These are phyloP conservation scores for Rhingia campestris DNA, from an alignment of 2,888 invertebrate genomes.

Conservation along the genomic window DNA sequence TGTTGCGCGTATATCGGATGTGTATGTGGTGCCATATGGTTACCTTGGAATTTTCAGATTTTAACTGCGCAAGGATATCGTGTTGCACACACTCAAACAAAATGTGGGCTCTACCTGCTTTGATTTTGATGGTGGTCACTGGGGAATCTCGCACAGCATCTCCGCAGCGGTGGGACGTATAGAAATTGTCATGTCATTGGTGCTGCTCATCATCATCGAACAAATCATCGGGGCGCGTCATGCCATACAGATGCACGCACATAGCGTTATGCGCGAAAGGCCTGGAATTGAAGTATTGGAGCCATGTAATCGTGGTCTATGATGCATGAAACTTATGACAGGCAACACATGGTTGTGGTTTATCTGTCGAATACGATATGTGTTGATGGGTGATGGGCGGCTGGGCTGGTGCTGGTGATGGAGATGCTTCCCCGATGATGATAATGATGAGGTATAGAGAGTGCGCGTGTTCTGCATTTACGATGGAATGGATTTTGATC, in stretches of 20 bases:
- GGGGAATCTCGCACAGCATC: conserved; percentile 24
- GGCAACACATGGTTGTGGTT: conserved; percentile 69
- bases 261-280: not conserved
- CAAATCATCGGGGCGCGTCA: conserved; percentile 45
- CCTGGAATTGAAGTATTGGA: conserved; percentile 11
- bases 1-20: not conserved
- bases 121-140: conserved; percentile 1
- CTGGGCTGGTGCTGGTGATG: conserved; percentile 37
- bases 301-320: conserved; percentile 54
- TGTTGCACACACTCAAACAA: conserved; percentile 8
- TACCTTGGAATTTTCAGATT: conserved; percentile 17
- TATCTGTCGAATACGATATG: conserved; percentile 68
- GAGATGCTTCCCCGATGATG: conserved; percentile 21
- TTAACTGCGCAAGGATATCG: conserved; percentile 24
- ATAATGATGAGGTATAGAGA: conserved; percentile 31
- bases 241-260: not conserved
- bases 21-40: conserved; percentile 52
- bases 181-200: conserved; percentile 40
- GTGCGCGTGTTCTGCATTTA: conserved; percentile 17
- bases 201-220: conserved; percentile 46
- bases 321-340: conserved; percentile 66
- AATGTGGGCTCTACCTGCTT: not conserved
- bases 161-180: not conserved
- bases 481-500: conserved; percentile 50
- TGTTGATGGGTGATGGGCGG: conserved; percentile 46